Base-by-base conservation (phyloP, 2,797 vertebrate genomes). In the Sebastes nivosus region DNA sequence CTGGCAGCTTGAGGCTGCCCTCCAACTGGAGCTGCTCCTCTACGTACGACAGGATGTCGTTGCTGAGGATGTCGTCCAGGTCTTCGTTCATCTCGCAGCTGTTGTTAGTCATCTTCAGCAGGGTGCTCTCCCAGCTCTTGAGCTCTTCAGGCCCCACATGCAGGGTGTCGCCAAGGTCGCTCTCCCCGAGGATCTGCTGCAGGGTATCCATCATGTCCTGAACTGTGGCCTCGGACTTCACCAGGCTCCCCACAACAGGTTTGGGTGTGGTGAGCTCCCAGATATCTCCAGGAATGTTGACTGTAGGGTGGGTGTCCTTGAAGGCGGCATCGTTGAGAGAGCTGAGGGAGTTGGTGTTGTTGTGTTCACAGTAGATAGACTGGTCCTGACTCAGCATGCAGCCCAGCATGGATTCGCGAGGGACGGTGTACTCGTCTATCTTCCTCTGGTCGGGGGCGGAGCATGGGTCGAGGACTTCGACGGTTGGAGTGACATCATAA, bases 121-220 rank as follows among this genome's bases (percentile, higher is more conserved):
- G 84, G 5, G 90, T 89, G 38, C 87, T 94, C 87, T 97, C 95
- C 96, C 96, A 97, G 64, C 81, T 92, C 87, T 94, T 94, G 68
- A 96, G 92, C 83, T 95, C 94, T 0, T 84, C 57, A 0, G 63
- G 87, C 24, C 65, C 87, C 65, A 93, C 24, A 0, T 85, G 79
- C 67, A 95, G 83, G 4, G 32, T 46, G 0, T 76, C 61, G 0
- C 65, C 12, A 1, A 94, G 72, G 13, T 89, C 79, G 18, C 50
- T 24, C 0, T 93, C 92, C 52, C 86, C 85, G 0, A 95, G 32
- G 11, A 94, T 92, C 84, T 96, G 92, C 87, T 96, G 95, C 81
- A 97, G 92, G 1, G 90, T 93, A 36, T 96, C 83, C 9, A 95
- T 82, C 88, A 97, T 79, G 24, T 95, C 91, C 80, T 94, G 92